Percentiles rank a stretch among this genome's conserved stretches.
These are phyloP conservation scores for Parazoanthus atlanticus DNA, from an alignment of 92 coral and sea anemone species.

Conservation along the genomic window DNA sequence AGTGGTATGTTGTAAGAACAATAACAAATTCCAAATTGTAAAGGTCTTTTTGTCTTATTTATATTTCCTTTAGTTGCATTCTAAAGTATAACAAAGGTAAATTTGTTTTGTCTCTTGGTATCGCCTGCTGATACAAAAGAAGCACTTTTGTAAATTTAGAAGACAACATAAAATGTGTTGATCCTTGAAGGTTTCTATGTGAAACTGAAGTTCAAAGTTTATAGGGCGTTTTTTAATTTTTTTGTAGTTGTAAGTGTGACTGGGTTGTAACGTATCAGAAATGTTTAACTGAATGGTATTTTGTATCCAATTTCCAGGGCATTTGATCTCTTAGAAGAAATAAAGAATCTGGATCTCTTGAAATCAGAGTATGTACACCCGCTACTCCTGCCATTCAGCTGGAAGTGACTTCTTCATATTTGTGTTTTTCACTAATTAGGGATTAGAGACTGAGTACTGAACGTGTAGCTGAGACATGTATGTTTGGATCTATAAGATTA, in stretches of 20 bases:
- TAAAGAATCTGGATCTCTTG: constrained; percentile 9
- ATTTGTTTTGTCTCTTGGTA: not conserved
- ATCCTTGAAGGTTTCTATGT: no score
- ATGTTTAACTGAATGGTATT: not conserved
- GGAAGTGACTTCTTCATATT: not conserved
- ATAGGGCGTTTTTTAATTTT: no score
- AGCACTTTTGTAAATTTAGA: no score
- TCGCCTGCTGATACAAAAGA: not conserved
- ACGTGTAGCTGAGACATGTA: no score
- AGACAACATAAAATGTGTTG: no score
- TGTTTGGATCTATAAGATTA: no score
- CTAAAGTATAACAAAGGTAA: not conserved
- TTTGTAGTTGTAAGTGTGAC: not conserved
- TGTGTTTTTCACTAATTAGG: not conserved
- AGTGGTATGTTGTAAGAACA: not conserved
- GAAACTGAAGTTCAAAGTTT: not conserved
- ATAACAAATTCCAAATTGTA: not conserved
- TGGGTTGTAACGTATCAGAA: not conserved
- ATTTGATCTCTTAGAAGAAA: constrained; percentile 35
- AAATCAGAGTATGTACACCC: constrained; percentile 29
- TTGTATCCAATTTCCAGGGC: constrained; percentile 27
- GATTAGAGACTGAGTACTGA: not conserved
- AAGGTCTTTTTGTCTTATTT: not conserved
- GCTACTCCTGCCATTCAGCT: not conserved
- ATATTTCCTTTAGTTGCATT: not conserved